Evolutionary conservation across 2,113 vertebrate species (phyloP), one percentile per base, ranked within the genome.

Genomic region (Pelusios castaneus): DNA sequence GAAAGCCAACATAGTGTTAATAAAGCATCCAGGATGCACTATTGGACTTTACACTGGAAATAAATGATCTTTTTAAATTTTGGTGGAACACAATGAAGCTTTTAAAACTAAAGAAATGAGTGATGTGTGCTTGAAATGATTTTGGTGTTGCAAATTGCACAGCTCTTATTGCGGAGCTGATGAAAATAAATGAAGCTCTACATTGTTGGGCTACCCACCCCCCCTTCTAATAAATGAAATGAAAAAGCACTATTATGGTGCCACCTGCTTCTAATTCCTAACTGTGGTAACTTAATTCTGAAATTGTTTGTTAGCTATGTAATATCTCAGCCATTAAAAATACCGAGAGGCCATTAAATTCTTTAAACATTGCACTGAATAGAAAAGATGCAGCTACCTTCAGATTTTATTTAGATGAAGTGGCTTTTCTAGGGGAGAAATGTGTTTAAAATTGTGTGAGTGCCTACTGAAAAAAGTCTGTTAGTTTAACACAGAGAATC

Each of bases 191-290:
- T 97, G 97, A 97, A 98, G 97, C 98, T 97, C 97, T 92, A 92
- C 91, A 73, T 95, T 95, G 95, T 94, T 94, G 94, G 93, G 95
- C 93, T 97, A 13, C 43, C 78, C 24, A 89, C 85, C 89, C 96
- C 95, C 96, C 91, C 95, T 97, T 90, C 96, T 98, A 98, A 98
- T 98, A 98, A 98, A 97, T 97, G 96, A 98, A 98, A 98, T 98
- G 97, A 97, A 97, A 98, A 98, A 97, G 95, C 95, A 94, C 92
- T 97, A 98, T 98, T 98, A 98, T 98, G 97, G 97, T 96, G 97
- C 98, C 98, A 98, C 98, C 98, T 98, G 98, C 97, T 98, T 98
- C 98, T 98, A 98, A 98, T 98, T 98, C 97, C 97, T 98, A 98
- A 98, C 97, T 98, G 98, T 98, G 97, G 98, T 98, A 98, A 98